These are phyloP conservation scores for Plagodis dolabraria DNA, from an alignment of 2,888 invertebrate species.

Conservation along the genomic window DNA sequence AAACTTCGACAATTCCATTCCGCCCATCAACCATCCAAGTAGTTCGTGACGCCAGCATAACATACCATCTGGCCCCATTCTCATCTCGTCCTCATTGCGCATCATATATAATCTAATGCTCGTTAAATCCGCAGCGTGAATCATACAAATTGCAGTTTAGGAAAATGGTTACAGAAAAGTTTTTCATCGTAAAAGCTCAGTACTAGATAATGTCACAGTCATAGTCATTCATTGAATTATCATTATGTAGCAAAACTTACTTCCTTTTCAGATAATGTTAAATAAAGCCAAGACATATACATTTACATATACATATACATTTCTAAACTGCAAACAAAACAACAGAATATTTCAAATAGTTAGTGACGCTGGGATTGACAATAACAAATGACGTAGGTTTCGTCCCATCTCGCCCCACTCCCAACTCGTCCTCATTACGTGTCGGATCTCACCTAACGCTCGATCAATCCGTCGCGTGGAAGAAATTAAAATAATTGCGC, in stretches of 20 bases:
- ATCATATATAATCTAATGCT: constrained; percentile 68
- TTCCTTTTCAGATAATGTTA: too few species aligned
- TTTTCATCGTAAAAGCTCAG: too few species aligned
- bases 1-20: too few species aligned
- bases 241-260: too few species aligned
- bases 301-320: too few species aligned
- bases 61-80: constrained; percentile 39
- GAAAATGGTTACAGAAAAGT: too few species aligned
- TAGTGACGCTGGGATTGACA: constrained; percentile 36
- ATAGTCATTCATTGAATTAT: too few species aligned
- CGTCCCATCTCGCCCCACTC: constrained; percentile 40
- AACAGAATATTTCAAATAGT: constrained; percentile 62
- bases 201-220: too few species aligned
- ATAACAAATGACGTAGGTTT: constrained; percentile 59
- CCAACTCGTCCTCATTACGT: constrained; percentile 25
- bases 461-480: constrained; percentile 74
- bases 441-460: constrained; percentile 68
- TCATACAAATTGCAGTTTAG: too few species aligned
- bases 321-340: constrained; percentile 31
- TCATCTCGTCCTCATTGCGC: constrained; percentile 25
- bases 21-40: constrained; percentile 46
- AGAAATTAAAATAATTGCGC: constrained; percentile 82
- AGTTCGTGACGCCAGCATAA: constrained; percentile 44
- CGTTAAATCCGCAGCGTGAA: constrained; percentile 74
- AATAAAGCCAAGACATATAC: too few species aligned